Base-by-base conservation (phyloP, 35 echinoderm and acorn worm species). In the Holothuria glaberrima region DNA sequence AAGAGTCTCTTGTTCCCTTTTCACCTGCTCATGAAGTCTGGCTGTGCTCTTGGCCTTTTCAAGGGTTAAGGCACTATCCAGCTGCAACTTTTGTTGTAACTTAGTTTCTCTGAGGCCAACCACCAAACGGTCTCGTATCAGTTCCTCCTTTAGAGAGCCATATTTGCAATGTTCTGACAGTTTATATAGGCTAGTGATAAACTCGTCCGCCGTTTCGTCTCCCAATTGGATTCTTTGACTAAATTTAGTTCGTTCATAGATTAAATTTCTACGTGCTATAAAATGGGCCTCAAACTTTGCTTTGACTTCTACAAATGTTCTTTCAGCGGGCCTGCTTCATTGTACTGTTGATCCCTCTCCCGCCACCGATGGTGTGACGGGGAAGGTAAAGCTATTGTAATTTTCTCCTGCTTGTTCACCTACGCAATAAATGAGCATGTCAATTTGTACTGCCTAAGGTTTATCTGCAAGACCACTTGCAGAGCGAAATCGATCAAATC, bases 161-260 rank as follows among this genome's bases (percentile, higher is more conserved):
- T 88, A 88, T 0, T 88, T 63, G 30, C 91, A 92, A 65, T 92
- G 91, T 61, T 92, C 84, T 19, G 67, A 70, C 3, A 92, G 27
- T 45, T 77, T 77, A 48, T 89, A 89, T 10, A 78, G 48, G 16
- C 31, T 21, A 30, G 68, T 89, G 48, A 89, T 89, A 32, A 89
- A 89, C 14, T 59, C 12, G 35, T 89, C 88, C 4, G 79, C 88
- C 0, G 48, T 35, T 66, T 90, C 88, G 4, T 24, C 46, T 35
- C 58, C 71, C n/a, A 20, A 21, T 59, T 89, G 68, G 5, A 5
- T 68, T 31, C 83, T 24, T 13, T 86, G 14, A 24, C 66, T 68
- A 44, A 86, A 86, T 44, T 86, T 89, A 20, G 68, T 21, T 50
- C 88, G 17, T 48, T 90, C 88, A 38, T 78, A 90, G 12, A 90